Percentiles rank a stretch among this genome's conserved stretches.
phyloP scores from a whole-genome alignment of 2,113 vertebrate species.

The Nanorana parkeri region DNA sequence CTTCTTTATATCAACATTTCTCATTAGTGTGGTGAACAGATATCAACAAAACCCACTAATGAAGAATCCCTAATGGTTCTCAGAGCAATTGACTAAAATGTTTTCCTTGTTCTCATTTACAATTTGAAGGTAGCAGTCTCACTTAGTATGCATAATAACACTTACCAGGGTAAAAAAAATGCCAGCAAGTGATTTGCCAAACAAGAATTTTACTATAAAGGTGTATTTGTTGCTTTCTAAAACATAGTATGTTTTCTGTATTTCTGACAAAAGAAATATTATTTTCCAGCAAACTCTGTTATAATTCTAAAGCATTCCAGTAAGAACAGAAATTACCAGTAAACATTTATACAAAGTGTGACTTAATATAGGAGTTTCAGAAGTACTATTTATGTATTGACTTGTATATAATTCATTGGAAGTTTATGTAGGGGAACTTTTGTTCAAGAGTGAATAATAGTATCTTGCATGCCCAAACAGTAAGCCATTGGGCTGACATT shows the following conservation, averaged over 20 bases:
- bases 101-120: constrained; percentile 56
- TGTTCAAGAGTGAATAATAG: too few relatives aligned
- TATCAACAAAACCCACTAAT: constrained; percentile 57
- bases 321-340: too few relatives aligned
- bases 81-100: constrained; percentile 56
- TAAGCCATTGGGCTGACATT: too few relatives aligned
- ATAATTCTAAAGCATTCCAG: too few relatives aligned
- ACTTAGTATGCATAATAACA: constrained; percentile 51
- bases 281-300: too few relatives aligned
- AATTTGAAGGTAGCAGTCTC: constrained; percentile 51
- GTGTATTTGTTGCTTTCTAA: not conserved
- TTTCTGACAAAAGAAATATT: not conserved
- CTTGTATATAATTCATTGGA: too few relatives aligned
- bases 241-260: not conserved
- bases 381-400: too few relatives aligned
- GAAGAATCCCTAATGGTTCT: constrained; percentile 56
- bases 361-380: too few relatives aligned
- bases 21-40: constrained; percentile 54
- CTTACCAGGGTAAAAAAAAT: constrained; percentile 22
- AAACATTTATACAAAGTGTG: too few relatives aligned
- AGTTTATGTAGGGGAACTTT: too few relatives aligned
- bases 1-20: constrained; percentile 43
- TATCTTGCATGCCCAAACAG: too few relatives aligned
- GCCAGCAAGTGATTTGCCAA: constrained; percentile 14
- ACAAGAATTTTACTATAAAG: not conserved